Base-by-base conservation (phyloP, 2,113 vertebrate species). In the Bubo bubo region DNA sequence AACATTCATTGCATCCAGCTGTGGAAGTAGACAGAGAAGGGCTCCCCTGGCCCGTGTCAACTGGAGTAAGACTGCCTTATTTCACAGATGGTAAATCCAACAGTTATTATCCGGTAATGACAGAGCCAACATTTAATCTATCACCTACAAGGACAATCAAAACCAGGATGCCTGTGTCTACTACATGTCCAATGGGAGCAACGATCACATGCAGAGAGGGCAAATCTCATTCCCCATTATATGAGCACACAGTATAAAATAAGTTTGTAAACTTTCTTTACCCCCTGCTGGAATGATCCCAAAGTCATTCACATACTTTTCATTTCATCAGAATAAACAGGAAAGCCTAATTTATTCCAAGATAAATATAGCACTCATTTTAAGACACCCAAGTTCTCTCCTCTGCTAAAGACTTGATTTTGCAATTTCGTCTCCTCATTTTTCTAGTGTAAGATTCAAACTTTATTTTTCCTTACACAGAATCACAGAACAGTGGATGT, bases 81-180 rank as follows among this genome's bases (percentile, higher is more conserved):
- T 88, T 91, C 88, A 89, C 82, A 91, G 88, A 90, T 28, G 21
- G 72, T 53, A 94, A 92, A 80, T 62, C 41, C 47, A 73, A 39
- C 9, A 50, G 24, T 68, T 76, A 55, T 88, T 74, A 70, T 17
- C 37, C 37, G 17, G 27, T 87, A 94, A 63, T 62, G 55, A 80
- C 50, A 87, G 24, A 84, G 32, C 9, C 90, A 84, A 45, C 34
- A 37, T 88, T 82, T 88, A 79, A 85, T 86, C 53, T 49, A 6
- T 76, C 43, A 60, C 35, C 28, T 86, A 76, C 1, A n/a, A 82
- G 24, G 55, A 83, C 41, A 80, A 66, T 49, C 43, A 37, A 88
- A 95, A 39, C 19, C 49, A 79, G 43, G 28, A 56, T 60, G 56
- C 24, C 47, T 53, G 15, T 35, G 52, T 47, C 14, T 56, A 27